Percentiles rank a stretch among this genome's conserved stretches.
Evolutionary conservation across 2,113 vertebrate species (phyloP).

Genomic region (Cochlearius cochlearius): DNA sequence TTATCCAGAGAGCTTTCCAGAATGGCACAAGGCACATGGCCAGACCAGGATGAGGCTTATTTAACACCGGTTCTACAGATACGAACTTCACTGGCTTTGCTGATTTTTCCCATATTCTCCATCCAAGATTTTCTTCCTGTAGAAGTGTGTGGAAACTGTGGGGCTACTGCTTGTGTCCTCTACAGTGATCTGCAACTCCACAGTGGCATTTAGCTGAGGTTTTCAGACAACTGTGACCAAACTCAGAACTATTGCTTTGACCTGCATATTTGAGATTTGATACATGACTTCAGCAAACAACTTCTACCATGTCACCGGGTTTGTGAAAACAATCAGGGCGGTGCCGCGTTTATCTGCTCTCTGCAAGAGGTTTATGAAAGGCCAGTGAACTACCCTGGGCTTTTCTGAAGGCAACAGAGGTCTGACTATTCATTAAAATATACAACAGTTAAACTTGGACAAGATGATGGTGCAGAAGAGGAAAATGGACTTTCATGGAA

Average conservation of each 20-base stretch:
- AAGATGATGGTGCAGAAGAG: not conserved
- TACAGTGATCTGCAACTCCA: not conserved
- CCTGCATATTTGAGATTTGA: not conserved
- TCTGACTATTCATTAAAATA: not conserved
- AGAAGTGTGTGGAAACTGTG: not conserved
- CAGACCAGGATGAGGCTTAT: not conserved
- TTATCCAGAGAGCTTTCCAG: not conserved
- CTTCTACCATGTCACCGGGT: not conserved
- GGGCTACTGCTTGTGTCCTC: accelerated
- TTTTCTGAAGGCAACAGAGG: not conserved
- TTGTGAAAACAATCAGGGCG: not conserved
- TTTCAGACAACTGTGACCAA: not conserved
- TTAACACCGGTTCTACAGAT: not conserved
- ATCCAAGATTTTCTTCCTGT: not conserved
- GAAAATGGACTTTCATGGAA: not conserved
- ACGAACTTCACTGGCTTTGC: not conserved
- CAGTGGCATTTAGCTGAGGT: not conserved
- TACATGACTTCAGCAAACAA: not conserved
- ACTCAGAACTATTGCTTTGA: not conserved
- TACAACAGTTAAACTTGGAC: not conserved
- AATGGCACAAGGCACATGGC: not conserved
- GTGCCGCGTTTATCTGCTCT: not conserved
- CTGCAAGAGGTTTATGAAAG: not conserved
- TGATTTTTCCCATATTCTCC: not conserved
- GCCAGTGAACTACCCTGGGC: not conserved